A percentile compares a stretch with the other conserved stretches of the same genome.
Conservation (phyloP, 1,140 invertebrate species). For the Zophobas morio region DNA sequence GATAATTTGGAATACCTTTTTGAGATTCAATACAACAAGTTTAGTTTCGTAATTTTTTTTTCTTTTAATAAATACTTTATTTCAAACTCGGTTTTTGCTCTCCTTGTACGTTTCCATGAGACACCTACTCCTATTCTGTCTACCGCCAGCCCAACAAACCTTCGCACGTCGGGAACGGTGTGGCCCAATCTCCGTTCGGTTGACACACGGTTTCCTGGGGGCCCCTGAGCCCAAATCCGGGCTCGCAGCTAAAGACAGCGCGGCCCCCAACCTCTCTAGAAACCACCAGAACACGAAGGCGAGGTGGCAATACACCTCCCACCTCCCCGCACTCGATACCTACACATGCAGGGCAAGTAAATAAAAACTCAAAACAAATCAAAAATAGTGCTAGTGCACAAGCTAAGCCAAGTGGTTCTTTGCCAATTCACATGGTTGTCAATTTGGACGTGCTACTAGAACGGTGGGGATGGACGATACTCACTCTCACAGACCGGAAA, state of each 20-base stretch:
- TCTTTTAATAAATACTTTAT: too few relatives aligned
- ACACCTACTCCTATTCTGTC: neutral
- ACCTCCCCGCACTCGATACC: conserved; percentile 84
- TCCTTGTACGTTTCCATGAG: too few relatives aligned
- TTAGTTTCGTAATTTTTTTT: too few relatives aligned
- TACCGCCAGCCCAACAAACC: conserved; percentile 69
- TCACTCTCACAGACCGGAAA: conserved; percentile 87
- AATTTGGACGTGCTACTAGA: conserved; percentile 1
- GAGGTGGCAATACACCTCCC: conserved; percentile 69
- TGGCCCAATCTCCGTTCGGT: conserved; percentile 85
- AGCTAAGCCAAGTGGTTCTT: conserved; percentile 1
- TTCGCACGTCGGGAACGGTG: conserved; percentile 80
- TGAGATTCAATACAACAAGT: too few relatives aligned
- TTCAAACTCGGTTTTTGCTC: too few relatives aligned
- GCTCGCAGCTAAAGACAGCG: conserved; percentile 84
- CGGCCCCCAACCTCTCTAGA: conserved; percentile 83
- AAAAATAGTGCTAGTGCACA: conserved; percentile 16
- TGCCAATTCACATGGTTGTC: neutral
- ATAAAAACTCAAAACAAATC: conserved; percentile 7
- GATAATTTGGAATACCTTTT: too few relatives aligned
- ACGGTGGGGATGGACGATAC: conserved; percentile 53
- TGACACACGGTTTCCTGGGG: conserved; percentile 82
- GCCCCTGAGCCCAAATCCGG: conserved; percentile 84
- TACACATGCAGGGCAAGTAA: conserved; percentile 59
- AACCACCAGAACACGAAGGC: conserved; percentile 77